Evolutionary conservation across 2,113 vertebrate species (phyloP), one percentile per base, ranked within the genome.

Genomic region (Dipodomys merriami): DNA sequence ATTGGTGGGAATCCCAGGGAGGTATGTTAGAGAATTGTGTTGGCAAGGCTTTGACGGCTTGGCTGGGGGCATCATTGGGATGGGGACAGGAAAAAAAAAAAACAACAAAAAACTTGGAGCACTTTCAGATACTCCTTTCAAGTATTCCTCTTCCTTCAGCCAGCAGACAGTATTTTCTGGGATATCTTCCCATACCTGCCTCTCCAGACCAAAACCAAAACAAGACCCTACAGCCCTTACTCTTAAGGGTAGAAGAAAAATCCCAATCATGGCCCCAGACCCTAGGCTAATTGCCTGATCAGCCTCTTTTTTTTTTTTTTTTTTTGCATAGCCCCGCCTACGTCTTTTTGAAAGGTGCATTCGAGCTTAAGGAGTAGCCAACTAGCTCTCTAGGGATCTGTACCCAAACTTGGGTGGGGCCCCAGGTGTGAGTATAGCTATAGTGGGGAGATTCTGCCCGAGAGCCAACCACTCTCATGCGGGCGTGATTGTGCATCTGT

Each of bases 121-220:
- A 3, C 64, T 78, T 79, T 67, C 77, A 93, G 22, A 44, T 78
- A 60, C 0, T 73, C n/a, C 68, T 94, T 86, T 76, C 53, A 68
- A 89, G 80, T 62, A 23, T 82, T 74, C 30, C 15, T 91, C 46
- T 29, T 85, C 65, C 86, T 83, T 0, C 29, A 39, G 67, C 84
- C 30, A 44, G 0, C 1, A 16, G 39, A 64, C n/a, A 49, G 18
- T 88, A 22, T 83, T 84, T 85, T 84, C 77, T 77, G 57, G 83
- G 30, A 83, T 18, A 33, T 72, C 65, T 93, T 88, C 67, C 85
- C 72, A 30, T 46, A 35, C 67, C 29, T 1, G 2, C 68, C n/a
- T 83, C 30, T 33, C 71, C 68, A 49, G 76, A 35, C 67, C n/a
- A 88, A 83, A 92, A 85, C 33, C 12, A 39, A 73, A 88, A 12